phyloP scores from a whole-genome alignment of 2,888 invertebrate species.

The Melinaea menophilus region DNA sequence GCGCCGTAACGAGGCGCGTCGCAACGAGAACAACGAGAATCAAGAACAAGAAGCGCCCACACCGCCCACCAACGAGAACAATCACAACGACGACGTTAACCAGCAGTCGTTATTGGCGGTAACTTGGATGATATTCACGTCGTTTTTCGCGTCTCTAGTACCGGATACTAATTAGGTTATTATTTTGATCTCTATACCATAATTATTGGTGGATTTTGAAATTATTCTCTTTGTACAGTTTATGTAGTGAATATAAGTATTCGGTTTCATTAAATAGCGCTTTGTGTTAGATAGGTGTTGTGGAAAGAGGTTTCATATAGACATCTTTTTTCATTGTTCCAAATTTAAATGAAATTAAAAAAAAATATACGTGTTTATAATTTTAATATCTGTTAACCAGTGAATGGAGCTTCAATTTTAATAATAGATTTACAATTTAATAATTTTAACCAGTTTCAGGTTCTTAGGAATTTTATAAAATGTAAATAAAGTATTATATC shows the following conservation, averaged over 20 bases:
- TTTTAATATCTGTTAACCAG: no score
- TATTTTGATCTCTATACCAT: neutral
- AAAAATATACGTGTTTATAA: no score
- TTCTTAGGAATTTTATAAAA: no score
- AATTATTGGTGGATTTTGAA: constrained; percentile 25
- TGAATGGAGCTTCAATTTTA: no score
- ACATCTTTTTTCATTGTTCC: no score
- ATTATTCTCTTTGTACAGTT: constrained; percentile 8
- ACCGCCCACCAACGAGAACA: neutral
- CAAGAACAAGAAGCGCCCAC: constrained; percentile 9
- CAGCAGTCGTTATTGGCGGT: constrained; percentile 80
- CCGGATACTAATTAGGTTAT: constrained; percentile 84
- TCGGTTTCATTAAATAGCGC: neutral
- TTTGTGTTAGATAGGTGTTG: neutral
- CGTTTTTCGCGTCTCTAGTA: constrained; percentile 95
- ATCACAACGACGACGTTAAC: constrained; percentile 37
- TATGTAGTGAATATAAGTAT: neutral
- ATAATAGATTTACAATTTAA: no score
- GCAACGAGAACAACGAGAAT: constrained; percentile 26
- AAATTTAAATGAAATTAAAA: no score
- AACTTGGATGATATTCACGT: constrained; percentile 93
- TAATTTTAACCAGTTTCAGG: no score
- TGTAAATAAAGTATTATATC: no score
- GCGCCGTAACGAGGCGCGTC: constrained; percentile 28
- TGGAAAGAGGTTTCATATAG: neutral